A percentile compares a stretch with the other conserved stretches of the same genome.
Conservation (phyloP, 2,113 vertebrate genomes). For the Alectura lathami region DNA sequence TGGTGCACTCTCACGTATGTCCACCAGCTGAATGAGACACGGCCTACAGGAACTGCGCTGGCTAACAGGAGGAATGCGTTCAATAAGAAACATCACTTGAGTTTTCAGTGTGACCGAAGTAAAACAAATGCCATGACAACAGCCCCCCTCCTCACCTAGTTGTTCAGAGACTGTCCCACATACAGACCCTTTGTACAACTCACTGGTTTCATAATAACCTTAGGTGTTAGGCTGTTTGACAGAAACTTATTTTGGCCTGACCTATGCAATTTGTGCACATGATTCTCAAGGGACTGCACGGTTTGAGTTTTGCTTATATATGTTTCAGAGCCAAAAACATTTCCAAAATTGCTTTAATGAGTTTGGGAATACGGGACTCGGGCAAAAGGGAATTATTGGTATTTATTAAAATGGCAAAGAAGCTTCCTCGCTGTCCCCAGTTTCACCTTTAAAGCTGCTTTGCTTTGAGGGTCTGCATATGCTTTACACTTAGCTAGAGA, state of each 20-base stretch:
- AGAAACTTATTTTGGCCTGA: constrained; percentile 76
- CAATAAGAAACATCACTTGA: neutral
- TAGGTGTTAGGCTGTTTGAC: constrained; percentile 79
- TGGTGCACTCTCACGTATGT: neutral
- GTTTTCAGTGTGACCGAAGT: neutral
- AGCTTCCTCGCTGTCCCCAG: constrained; percentile 60
- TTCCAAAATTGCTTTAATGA: constrained; percentile 76
- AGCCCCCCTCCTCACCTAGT: neutral
- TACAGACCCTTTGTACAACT: constrained; percentile 33
- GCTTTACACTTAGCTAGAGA: neutral
- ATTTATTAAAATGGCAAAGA: constrained; percentile 78
- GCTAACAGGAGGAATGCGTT: neutral
- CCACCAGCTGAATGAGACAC: neutral
- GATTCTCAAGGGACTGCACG: constrained; percentile 53
- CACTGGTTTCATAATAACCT: constrained; percentile 70
- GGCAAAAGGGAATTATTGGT: constrained; percentile 71
- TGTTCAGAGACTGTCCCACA: neutral
- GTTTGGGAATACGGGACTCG: constrained; percentile 62
- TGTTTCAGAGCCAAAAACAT: constrained; percentile 55
- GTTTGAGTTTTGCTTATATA: constrained; percentile 67
- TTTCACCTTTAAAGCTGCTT: constrained; percentile 51
- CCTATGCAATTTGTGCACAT: constrained; percentile 60
- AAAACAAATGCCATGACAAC: neutral
- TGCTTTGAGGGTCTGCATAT: neutral
- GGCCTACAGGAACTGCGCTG: neutral